A percentile compares a stretch with the other conserved stretches of the same genome.
phyloP scores from a whole-genome alignment of 1,140 invertebrate genomes.

The Diabrotica virgifera region DNA sequence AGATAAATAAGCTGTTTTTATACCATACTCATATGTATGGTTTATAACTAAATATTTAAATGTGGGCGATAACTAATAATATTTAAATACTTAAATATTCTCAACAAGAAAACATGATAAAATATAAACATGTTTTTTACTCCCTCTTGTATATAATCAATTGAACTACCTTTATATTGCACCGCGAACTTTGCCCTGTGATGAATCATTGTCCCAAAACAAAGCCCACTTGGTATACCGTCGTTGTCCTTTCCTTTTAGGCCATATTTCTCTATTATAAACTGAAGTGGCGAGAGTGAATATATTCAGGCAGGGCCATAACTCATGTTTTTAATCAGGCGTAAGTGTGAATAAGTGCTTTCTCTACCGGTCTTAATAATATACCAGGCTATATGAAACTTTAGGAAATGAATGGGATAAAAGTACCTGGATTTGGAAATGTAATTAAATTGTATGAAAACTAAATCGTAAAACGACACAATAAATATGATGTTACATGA shows the following conservation, averaged over 20 bases:
- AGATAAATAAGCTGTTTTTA: too few relatives aligned
- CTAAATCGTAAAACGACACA: too few relatives aligned
- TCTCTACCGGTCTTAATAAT: not conserved
- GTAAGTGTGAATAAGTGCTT: constrained; percentile 2
- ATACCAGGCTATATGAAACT: not conserved
- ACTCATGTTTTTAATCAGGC: constrained; percentile 2
- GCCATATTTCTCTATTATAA: constrained; percentile 3
- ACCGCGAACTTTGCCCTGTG: not conserved
- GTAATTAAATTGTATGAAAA: too few relatives aligned
- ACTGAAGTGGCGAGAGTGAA: not conserved
- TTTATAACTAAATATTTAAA: too few relatives aligned
- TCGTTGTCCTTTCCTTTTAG: not conserved
- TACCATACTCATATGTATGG: too few relatives aligned
- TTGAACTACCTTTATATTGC: not conserved
- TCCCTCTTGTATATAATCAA: not conserved
- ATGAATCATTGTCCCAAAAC: constrained; percentile 2
- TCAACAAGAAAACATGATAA: not conserved
- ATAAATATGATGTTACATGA: too few relatives aligned
- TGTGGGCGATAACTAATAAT: too few relatives aligned
- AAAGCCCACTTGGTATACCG: not conserved
- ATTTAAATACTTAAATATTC: not conserved
- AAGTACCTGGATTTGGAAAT: too few relatives aligned
- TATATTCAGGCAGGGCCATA: not conserved
- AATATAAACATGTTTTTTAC: not conserved
- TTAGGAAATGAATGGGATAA: too few relatives aligned